These are phyloP conservation scores for Chrysotoxum bicinctum DNA, from an alignment of 2,888 invertebrate species.

Conservation along the genomic window DNA sequence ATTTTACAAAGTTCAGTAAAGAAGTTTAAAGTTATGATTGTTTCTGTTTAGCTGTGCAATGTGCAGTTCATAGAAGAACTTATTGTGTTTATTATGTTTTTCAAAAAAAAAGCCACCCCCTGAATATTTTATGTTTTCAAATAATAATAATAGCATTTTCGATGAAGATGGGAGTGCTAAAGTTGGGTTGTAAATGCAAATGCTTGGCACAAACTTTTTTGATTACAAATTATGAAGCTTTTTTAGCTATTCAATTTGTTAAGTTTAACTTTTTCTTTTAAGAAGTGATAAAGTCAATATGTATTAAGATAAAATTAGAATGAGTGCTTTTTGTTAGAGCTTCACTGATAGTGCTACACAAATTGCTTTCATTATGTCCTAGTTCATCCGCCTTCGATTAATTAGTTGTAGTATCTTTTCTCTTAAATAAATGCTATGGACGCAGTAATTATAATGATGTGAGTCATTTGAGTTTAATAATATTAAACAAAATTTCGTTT, in stretches of 20 bases:
- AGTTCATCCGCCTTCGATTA: no score
- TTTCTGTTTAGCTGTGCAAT: slow-evolving; percentile 1
- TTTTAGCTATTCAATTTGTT: background rate
- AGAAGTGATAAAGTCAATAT: no score
- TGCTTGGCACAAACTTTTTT: background rate
- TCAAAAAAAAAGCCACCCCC: background rate
- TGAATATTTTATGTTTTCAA: background rate
- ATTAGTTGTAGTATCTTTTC: background rate
- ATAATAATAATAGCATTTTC: background rate
- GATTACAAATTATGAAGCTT: background rate
- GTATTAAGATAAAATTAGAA: no score
- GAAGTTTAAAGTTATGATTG: slow-evolving; percentile 1
- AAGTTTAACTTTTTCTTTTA: background rate
- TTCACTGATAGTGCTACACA: no score
- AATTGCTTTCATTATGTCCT: no score
- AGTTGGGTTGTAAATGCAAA: slow-evolving; percentile 11
- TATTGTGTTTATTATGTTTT: slow-evolving; percentile 3
- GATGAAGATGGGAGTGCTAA: background rate
- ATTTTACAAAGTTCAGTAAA: background rate
- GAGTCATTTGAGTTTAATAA: no score
- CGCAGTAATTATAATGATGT: no score
- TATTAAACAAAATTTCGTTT: no score
- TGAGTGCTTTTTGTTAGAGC: no score
- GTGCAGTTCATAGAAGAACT: background rate
- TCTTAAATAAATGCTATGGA: background rate